Conservation (phyloP, 2,888 invertebrate species). For the Diploptera punctata region DNA sequence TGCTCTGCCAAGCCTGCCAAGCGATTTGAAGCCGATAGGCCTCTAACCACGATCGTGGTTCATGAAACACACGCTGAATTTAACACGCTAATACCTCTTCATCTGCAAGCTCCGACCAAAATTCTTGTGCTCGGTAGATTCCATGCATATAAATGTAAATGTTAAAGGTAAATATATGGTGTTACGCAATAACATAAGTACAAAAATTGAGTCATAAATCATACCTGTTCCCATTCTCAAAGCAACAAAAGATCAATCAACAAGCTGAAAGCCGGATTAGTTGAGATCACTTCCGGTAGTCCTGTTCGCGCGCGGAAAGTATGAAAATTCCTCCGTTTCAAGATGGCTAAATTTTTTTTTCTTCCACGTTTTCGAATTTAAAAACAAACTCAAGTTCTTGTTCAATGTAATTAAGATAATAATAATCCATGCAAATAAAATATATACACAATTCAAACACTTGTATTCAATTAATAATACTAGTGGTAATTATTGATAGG, state of each 20-base stretch:
- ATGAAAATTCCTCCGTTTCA: conserved; percentile 35
- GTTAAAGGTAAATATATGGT: neutral
- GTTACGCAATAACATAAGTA: neutral
- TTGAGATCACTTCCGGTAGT: conserved; percentile 44
- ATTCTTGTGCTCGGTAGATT: neutral
- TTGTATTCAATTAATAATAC: too few relatives aligned
- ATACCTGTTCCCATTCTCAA: conserved; percentile 44
- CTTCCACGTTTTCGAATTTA: too few relatives aligned
- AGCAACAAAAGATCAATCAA: conserved; percentile 46
- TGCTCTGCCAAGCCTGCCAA: conserved; percentile 43
- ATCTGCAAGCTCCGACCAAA: conserved; percentile 33
- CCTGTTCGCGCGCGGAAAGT: conserved; percentile 41
- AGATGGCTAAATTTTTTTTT: neutral
- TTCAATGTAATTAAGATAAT: too few relatives aligned
- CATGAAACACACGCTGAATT: conserved; percentile 44
- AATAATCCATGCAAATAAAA: too few relatives aligned
- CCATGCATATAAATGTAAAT: neutral
- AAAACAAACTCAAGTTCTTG: too few relatives aligned
- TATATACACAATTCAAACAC: too few relatives aligned
- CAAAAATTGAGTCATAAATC: conserved; percentile 38
- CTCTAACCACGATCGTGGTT: conserved; percentile 44
- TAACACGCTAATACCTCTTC: conserved; percentile 43
- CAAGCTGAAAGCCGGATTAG: conserved; percentile 43
- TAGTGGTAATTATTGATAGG: too few relatives aligned
- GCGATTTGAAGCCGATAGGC: conserved; percentile 45